phyloP scores from a whole-genome alignment of 2,888 invertebrate species.

The Sepiola atlantica region DNA sequence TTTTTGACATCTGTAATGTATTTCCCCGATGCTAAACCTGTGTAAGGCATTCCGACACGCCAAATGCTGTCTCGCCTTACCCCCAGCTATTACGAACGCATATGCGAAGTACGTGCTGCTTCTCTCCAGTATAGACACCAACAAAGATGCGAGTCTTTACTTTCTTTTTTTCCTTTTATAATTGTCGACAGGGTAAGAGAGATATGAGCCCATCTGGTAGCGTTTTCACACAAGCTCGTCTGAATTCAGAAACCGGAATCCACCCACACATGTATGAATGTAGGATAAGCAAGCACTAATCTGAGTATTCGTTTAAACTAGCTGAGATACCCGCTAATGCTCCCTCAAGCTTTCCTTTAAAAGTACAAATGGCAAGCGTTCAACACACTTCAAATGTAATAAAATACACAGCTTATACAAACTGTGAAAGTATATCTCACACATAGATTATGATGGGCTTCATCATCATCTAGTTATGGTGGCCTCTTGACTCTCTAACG shows the following conservation, averaged over 20 bases:
- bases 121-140: background rate
- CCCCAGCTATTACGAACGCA: background rate
- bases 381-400: too few relatives aligned
- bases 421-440: too few relatives aligned
- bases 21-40: background rate
- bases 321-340: too few relatives aligned
- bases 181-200: background rate
- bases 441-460: too few relatives aligned
- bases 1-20: background rate
- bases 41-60: background rate
- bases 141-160: background rate
- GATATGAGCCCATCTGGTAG: background rate
- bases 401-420: too few relatives aligned
- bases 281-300: too few relatives aligned
- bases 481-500: too few relatives aligned
- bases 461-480: too few relatives aligned
- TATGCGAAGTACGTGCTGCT: background rate
- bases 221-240: background rate
- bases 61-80: constrained; percentile 32
- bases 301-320: too few relatives aligned
- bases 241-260: background rate
- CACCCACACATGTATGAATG: background rate
- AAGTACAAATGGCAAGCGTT: too few relatives aligned
- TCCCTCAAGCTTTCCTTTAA: too few relatives aligned
- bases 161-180: background rate